These are phyloP conservation scores for Drosophila falleni DNA, from an alignment of 2,888 invertebrate genomes.

Conservation along the genomic window DNA sequence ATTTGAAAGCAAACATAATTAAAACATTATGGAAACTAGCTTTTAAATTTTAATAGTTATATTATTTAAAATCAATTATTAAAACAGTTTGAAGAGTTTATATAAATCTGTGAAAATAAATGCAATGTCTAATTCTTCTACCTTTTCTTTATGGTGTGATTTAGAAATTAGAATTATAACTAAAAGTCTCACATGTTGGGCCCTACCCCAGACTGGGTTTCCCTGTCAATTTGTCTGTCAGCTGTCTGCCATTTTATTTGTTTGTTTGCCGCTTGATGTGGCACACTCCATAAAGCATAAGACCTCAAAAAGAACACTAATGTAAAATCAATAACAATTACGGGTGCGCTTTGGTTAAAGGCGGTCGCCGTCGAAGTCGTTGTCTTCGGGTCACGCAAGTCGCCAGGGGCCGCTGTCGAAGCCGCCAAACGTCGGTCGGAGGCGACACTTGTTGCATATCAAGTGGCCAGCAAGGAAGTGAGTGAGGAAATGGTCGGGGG, in stretches of 20 bases:
- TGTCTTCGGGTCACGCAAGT: constrained; percentile 58
- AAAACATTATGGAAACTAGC: too few species aligned
- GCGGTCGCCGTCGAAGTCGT: constrained; percentile 11
- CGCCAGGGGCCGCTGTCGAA: constrained; percentile 29
- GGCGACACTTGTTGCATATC: constrained; percentile 74
- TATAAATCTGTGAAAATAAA: neutral
- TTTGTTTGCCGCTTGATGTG: constrained; percentile 27
- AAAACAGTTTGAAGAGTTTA: too few species aligned
- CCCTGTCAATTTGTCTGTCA: constrained; percentile 38
- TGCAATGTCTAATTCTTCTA: neutral
- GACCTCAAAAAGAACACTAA: constrained; percentile 62
- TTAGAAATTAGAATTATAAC: neutral
- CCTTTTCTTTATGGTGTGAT: neutral
- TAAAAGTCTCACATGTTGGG: constrained; percentile 12
- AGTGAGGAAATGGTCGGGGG: constrained; percentile 28
- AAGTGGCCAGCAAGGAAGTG: constrained; percentile 64
- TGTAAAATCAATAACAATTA: constrained; percentile 78
- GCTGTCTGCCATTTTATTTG: constrained; percentile 41
- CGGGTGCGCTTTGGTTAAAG: constrained; percentile 52
- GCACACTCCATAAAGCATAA: constrained; percentile 71
- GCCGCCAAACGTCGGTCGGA: constrained; percentile 30
- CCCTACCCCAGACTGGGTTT: constrained; percentile 10
- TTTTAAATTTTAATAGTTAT: too few species aligned
- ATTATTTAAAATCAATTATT: too few species aligned
- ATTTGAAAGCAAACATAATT: too few species aligned